Evolutionary conservation across 2,888 invertebrate genomes (phyloP).

Genomic region (Entomobrya multifasciata): DNA sequence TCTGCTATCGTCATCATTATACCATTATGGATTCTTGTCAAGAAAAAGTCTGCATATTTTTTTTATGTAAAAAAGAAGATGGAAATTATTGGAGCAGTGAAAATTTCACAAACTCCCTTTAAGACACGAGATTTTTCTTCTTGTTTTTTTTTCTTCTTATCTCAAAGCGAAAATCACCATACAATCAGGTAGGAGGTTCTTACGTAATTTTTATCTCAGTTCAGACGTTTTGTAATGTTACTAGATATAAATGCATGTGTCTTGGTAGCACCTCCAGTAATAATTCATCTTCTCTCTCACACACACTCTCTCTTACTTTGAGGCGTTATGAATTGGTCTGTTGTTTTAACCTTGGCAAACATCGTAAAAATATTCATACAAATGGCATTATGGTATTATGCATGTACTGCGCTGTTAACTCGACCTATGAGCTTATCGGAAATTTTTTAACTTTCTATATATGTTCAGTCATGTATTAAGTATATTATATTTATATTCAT

Average conservation of each 20-base stretch:
- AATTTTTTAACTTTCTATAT: neutral
- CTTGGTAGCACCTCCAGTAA: constrained; percentile 52
- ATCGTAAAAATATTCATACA: constrained; percentile 40
- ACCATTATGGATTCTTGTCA: neutral
- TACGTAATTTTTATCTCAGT: neutral
- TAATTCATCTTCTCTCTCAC: constrained; percentile 51
- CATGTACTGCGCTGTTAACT: neutral
- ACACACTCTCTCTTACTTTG: neutral
- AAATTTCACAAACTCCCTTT: constrained; percentile 34
- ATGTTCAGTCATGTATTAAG: neutral
- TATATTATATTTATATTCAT: no score
- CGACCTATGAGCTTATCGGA: neutral
- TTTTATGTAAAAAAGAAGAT: no score
- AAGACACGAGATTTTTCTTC: no score
- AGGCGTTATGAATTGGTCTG: constrained; percentile 39
- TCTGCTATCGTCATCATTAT: neutral
- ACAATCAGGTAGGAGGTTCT: constrained; percentile 38
- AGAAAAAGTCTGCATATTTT: no score
- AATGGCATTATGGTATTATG: neutral
- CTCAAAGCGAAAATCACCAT: constrained; percentile 37
- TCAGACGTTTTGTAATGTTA: constrained; percentile 19
- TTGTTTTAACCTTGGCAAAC: constrained; percentile 68
- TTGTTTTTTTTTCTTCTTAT: constrained; percentile 9
- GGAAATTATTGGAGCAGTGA: constrained; percentile 64
- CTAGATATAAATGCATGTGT: constrained; percentile 21